Evolutionary conservation across 2,797 vertebrate species (phyloP), one percentile per base, ranked within the genome.

Genomic region (Notoglanidium macrostoma): DNA sequence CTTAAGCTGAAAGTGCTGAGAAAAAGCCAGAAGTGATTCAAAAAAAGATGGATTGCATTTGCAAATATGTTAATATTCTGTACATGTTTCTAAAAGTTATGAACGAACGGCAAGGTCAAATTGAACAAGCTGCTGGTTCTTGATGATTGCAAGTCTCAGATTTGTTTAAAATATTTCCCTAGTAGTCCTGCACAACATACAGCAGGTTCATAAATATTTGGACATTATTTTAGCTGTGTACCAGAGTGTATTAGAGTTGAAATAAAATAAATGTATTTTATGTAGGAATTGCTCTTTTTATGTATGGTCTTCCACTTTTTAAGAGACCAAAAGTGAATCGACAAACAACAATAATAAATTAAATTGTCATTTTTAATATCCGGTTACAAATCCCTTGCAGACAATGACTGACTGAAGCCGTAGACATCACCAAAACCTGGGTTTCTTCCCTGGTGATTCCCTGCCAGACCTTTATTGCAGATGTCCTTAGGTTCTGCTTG

Each of bases 1-100:
- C 70, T 91, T 92, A 92, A 91, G 92, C 94, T 94, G 91, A 95
- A 95, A 93, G 92, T 90, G 49, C 74, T 21, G 79, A 85, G 86
- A 91, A 92, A 90, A 90, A 90, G 55, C 89, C 88, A 90, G 93
- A 94, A 92, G 92, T 92, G 46, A 35, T 35, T 40, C 72, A 61
- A 77, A 73, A 54, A 68, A 76, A 72, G 63, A 51, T 61, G 51
- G 15, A 44, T 57, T 23, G 19, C 17, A 12, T 17, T 46, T 3
- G 7, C 35, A 61, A 61, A 85, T 51, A 55, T 63, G 77, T 85
- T 85, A 73, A 85, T 74, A 65, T 85, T 88, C 83, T 81, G 54
- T 29, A 77, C 10, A 51, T 49, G 84, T 73, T 73, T 51, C 29
- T 40, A 32, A 79, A 80, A 61, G 55, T 72, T 80, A 49, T 23